Conservation (phyloP, 2,888 invertebrate species). For the Drosophila flavopinicola region DNA sequence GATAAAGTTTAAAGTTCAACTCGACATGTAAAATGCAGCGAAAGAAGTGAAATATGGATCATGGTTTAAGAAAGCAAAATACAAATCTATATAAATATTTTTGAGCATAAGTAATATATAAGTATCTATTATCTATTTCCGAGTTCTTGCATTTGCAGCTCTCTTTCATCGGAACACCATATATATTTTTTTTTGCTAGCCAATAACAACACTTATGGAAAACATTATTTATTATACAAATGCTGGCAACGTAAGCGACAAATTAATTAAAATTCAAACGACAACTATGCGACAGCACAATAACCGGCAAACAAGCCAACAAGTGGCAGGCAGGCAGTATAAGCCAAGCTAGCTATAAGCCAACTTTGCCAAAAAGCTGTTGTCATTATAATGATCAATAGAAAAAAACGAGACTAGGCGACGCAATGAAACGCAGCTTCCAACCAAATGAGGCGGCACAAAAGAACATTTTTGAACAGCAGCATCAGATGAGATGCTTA, state of each 20-base stretch:
- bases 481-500: conserved; percentile 34
- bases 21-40: no score
- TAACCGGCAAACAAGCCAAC: conserved; percentile 43
- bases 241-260: conserved; percentile 40
- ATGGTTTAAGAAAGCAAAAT: conserved; percentile 14
- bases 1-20: conserved; percentile 25
- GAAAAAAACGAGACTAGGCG: conserved; percentile 58
- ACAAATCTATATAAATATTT: background rate
- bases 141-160: conserved; percentile 19
- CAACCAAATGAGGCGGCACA: conserved; percentile 45
- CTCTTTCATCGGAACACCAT: conserved; percentile 30
- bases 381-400: conserved; percentile 53
- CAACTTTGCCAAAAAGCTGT: conserved; percentile 22
- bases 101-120: background rate
- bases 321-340: no score
- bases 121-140: conserved; percentile 8
- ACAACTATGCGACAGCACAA: conserved; percentile 46
- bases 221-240: conserved; percentile 61
- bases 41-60: conserved; percentile 23
- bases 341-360: no score
- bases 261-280: conserved; percentile 49
- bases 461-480: conserved; percentile 75
- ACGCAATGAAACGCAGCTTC: conserved; percentile 44
- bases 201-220: conserved; percentile 47
- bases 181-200: conserved; percentile 25